Evolutionary conservation across 2,797 vertebrate species (phyloP), one percentile per base, ranked within the genome.

Genomic region (Sciaenops ocellatus): DNA sequence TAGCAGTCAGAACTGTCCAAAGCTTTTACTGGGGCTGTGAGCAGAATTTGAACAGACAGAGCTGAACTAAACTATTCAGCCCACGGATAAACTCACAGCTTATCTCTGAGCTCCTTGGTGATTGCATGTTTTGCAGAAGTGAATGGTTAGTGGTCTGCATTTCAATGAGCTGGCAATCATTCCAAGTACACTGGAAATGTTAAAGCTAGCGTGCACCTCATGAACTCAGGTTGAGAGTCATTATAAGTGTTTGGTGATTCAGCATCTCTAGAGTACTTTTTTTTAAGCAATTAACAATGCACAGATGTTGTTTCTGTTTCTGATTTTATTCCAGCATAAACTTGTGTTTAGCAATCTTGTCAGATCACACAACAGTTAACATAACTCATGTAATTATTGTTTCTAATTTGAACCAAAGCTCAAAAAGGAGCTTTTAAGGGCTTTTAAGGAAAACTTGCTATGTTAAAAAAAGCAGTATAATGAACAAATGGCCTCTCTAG

Each of bases 151-250:
- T 44, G 52, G 56, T 44, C 54, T 46, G 79, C 65, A 74, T 67
- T 18, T 46, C 62, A 82, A 34, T 83, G 56, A 87, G 69, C 48
- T 46, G 70, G 17, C 65, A 72, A 74, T 82, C 84, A 75, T 0
- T 6, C 46, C 44, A 62, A 60, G 46, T 55, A 17, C 60, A 63
- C 57, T 57, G 67, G 3, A 76, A 84, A 76, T 57, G 55, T 59
- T 52, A 55, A 68, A 47, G 6, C 57, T 17, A 55, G 24, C 30
- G n/a, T 24, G 65, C 60, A 15, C 20, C 1, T 73, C 44, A 0
- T 20, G 10, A 26, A 38, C 42, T 73, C 16, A 12, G 28, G 30
- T 20, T 16, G 11, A 68, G 61, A 76, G 61, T 13, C 5, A 2
- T 66, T 60, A 6, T 1, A 57, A 50, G 44, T 10, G 13, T 38